phyloP scores from a whole-genome alignment of 2,888 invertebrate genomes.

The Plebejus anna region DNA sequence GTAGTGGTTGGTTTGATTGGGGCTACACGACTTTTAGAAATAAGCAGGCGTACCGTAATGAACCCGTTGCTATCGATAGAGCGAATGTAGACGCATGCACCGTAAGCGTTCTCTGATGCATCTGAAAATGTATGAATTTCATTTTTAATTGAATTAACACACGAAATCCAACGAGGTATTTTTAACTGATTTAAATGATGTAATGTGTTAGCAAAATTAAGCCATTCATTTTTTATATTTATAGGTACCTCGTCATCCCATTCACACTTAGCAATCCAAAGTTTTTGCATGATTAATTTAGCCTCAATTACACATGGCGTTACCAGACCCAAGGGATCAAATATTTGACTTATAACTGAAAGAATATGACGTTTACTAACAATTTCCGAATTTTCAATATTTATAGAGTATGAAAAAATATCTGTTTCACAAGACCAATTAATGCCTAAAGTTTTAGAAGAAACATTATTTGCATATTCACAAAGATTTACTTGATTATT shows the following conservation, averaged over 20 bases:
- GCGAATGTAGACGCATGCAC: slow-evolving; percentile 1
- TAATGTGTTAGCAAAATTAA: too few species aligned
- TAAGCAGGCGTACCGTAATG: slow-evolving; percentile 32
- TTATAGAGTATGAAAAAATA: not conserved
- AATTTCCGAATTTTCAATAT: too few species aligned
- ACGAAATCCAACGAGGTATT: slow-evolving; percentile 19
- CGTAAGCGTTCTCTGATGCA: slow-evolving; percentile 19
- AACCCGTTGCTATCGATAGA: not conserved
- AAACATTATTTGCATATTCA: not conserved
- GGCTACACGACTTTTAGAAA: slow-evolving; percentile 39
- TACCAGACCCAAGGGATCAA: not conserved
- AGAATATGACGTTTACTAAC: too few species aligned
- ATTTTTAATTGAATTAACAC: not conserved
- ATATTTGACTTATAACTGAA: not conserved
- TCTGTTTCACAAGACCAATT: slow-evolving; percentile 4
- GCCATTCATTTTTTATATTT: too few species aligned
- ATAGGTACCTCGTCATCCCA: slow-evolving; percentile 5
- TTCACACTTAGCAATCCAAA: slow-evolving; percentile 6
- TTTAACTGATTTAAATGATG: not conserved
- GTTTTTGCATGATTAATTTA: slow-evolving; percentile 17
- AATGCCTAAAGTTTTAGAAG: not conserved
- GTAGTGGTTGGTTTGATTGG: slow-evolving; percentile 39
- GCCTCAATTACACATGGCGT: slow-evolving; percentile 8
- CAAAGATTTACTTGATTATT: not conserved
- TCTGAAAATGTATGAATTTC: slow-evolving; percentile 12